phyloP scores from a whole-genome alignment of 2,797 vertebrate species.

The Podargus strigoides region DNA sequence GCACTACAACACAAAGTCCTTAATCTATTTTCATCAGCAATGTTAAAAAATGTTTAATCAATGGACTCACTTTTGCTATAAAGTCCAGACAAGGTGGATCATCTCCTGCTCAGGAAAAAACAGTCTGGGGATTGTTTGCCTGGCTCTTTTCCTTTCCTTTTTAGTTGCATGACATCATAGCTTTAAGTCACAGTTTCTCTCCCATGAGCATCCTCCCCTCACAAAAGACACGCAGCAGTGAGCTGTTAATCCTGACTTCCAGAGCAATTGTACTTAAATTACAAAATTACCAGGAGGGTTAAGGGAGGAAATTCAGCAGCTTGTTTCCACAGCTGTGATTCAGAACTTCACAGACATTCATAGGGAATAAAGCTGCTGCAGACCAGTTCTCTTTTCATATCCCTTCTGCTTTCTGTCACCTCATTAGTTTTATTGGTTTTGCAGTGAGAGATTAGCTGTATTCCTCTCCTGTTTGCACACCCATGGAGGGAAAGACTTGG shows the following conservation, averaged over 20 bases:
- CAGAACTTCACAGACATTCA: neutral
- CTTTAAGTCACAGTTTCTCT: neutral
- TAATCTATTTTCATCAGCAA: neutral
- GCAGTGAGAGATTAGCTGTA: neutral
- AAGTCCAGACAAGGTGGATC: neutral
- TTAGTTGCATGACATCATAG: neutral
- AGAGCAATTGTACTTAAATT: neutral
- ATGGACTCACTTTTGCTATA: neutral
- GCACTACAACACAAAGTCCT: neutral
- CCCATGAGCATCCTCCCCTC: neutral
- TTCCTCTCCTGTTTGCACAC: neutral
- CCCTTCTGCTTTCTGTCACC: neutral
- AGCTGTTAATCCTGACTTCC: neutral
- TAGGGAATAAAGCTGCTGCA: neutral
- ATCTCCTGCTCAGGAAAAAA: neutral
- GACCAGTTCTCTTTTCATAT: neutral
- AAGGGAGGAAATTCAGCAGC: neutral
- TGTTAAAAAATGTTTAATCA: neutral
- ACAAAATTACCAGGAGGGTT: neutral
- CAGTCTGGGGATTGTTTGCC: neutral
- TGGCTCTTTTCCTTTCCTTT: neutral
- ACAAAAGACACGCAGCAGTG: neutral
- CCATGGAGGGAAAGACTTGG: neutral
- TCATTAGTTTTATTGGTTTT: neutral
- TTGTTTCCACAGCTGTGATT: conserved; percentile 32